Evolutionary conservation across 2,888 invertebrate genomes (phyloP).

Genomic region (Folsomia candida): DNA sequence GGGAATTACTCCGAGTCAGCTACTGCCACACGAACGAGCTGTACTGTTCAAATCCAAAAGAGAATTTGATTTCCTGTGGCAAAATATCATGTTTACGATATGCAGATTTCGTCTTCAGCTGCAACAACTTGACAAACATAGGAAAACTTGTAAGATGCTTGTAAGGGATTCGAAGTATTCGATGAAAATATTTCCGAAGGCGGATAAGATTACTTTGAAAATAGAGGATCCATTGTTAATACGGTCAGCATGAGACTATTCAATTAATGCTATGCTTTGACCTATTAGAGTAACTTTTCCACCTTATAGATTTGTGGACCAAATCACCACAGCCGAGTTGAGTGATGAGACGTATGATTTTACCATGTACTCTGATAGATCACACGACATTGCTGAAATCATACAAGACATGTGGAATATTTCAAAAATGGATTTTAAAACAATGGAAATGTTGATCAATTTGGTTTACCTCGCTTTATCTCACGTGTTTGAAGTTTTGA

Average conservation of each 20-base stretch:
- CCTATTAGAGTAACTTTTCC: no score
- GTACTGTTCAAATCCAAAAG: slow-evolving; percentile 24
- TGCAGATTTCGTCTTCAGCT: slow-evolving; percentile 21
- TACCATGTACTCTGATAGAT: slow-evolving; percentile 26
- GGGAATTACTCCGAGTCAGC: slow-evolving; percentile 2
- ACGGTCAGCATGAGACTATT: not conserved
- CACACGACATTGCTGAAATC: slow-evolving; percentile 24
- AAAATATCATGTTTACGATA: slow-evolving; percentile 19
- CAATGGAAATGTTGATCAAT: slow-evolving; percentile 11
- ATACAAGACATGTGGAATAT: slow-evolving; percentile 24
- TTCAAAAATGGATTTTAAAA: not conserved
- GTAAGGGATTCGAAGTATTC: slow-evolving; percentile 1
- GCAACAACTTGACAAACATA: slow-evolving; percentile 19
- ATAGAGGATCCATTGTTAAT: not conserved
- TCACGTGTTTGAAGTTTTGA: slow-evolving; percentile 6
- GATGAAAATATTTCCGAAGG: not conserved
- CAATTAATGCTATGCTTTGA: not conserved
- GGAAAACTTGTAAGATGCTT: slow-evolving; percentile 13
- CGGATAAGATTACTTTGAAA: not conserved
- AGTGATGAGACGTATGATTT: slow-evolving; percentile 28
- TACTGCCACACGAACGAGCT: slow-evolving; percentile 19
- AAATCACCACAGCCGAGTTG: slow-evolving; percentile 17
- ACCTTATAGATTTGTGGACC: slow-evolving; percentile 25
- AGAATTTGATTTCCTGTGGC: slow-evolving; percentile 23
- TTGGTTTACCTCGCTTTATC: slow-evolving; percentile 10